Conservation (phyloP, 2,113 vertebrate genomes). For the Petaurus breviceps region DNA sequence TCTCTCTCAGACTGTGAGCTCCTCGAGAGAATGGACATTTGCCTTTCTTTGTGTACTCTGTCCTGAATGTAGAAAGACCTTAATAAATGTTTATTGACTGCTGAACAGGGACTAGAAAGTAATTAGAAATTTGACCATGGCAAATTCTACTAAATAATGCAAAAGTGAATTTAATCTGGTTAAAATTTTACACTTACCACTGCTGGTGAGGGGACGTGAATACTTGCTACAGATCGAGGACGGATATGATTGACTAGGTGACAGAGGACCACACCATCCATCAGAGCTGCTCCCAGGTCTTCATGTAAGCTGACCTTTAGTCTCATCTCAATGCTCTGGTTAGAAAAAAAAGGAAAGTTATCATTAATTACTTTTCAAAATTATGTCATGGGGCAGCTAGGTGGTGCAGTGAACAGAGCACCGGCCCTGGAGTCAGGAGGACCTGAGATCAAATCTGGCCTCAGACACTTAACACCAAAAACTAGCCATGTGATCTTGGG, state of each 20-base stretch:
- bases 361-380: not conserved
- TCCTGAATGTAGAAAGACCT: not conserved
- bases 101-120: not conserved
- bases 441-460: too few relatives aligned
- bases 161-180: not conserved
- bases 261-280: constrained; percentile 96
- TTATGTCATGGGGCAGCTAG: not conserved
- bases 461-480: too few relatives aligned
- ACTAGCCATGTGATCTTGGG: too few relatives aligned
- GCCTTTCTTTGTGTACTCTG: not conserved
- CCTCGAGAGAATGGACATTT: not conserved
- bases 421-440: too few relatives aligned
- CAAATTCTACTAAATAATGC: not conserved
- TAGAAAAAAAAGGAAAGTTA: not conserved
- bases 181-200: constrained; percentile 86
- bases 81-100: not conserved
- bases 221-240: constrained; percentile 93
- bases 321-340: constrained; percentile 94
- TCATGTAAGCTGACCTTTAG: constrained; percentile 93
- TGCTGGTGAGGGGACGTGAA: constrained; percentile 95
- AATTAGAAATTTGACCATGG: not conserved
- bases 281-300: constrained; percentile 91
- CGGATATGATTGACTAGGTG: constrained; percentile 95
- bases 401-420: too few relatives aligned
- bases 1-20: not conserved